These are phyloP conservation scores for Peromyscus eremicus DNA, from an alignment of 2,797 vertebrate genomes.

Conservation along the genomic window DNA sequence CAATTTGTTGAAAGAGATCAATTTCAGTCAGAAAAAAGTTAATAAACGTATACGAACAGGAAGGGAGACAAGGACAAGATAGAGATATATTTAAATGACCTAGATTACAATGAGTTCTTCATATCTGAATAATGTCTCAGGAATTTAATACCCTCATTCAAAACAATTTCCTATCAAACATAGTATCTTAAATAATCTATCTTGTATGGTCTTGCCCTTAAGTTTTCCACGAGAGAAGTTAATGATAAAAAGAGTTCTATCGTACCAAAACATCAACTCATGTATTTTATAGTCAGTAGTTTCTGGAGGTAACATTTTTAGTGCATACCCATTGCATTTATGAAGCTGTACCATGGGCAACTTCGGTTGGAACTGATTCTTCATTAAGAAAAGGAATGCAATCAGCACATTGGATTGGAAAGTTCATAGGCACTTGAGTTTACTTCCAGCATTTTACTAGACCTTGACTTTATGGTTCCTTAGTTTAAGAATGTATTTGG, in stretches of 20 bases:
- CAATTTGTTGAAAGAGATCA: background rate
- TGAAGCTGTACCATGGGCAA: slow-evolving; percentile 46
- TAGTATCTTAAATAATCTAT: background rate
- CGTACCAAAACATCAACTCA: background rate
- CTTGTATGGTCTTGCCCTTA: background rate
- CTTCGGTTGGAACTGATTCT: slow-evolving; percentile 62
- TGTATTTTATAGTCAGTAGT: background rate
- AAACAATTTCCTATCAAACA: slow-evolving; percentile 1
- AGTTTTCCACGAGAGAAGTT: background rate
- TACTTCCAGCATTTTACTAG: slow-evolving; percentile 67
- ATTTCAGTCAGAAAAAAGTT: slow-evolving; percentile 20
- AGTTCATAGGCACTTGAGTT: slow-evolving; percentile 61
- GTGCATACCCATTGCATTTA: slow-evolving; percentile 3
- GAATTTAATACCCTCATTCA: background rate
- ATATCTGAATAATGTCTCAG: slow-evolving; percentile 3
- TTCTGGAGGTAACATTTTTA: slow-evolving; percentile 18
- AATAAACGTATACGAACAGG: background rate
- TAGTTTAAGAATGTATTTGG: slow-evolving; percentile 66
- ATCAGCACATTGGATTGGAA: slow-evolving; percentile 68
- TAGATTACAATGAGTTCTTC: slow-evolving; percentile 17
- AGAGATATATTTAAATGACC: background rate
- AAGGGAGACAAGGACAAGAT: background rate
- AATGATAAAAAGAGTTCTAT: background rate
- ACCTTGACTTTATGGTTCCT: slow-evolving; percentile 62
- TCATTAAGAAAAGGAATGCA: slow-evolving; percentile 73